A percentile compares a stretch with the other conserved stretches of the same genome.
Evolutionary conservation across 2,797 vertebrate species (phyloP).

Genomic region (Cuculus canorus): DNA sequence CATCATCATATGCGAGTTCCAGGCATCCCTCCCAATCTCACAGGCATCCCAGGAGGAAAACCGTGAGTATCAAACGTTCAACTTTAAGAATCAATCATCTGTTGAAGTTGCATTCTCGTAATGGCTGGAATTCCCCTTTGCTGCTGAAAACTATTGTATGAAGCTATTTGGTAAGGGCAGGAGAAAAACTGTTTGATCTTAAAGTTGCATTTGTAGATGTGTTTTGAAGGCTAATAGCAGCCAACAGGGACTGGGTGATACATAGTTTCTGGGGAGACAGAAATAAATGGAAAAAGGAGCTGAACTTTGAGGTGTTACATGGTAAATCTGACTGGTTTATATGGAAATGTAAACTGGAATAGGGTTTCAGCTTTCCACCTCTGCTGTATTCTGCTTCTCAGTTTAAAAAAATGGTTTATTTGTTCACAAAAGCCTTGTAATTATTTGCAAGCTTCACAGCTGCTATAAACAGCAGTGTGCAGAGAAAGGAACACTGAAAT

Average conservation of each 20-base stretch:
- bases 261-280: not conserved
- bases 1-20: slow-evolving; percentile 98
- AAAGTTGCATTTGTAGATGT: slow-evolving; percentile 42
- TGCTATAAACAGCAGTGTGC: slow-evolving; percentile 22
- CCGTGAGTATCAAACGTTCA: slow-evolving; percentile 85
- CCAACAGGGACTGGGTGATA: not conserved
- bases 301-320: slow-evolving; percentile 2
- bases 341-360: slow-evolving; percentile 33
- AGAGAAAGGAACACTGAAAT: slow-evolving; percentile 16
- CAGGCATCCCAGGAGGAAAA: slow-evolving; percentile 97
- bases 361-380: slow-evolving; percentile 8
- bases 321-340: not conserved
- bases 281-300: slow-evolving; percentile 15
- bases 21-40: slow-evolving; percentile 94
- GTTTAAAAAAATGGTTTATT: slow-evolving; percentile 47
- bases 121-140: not conserved
- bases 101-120: slow-evolving; percentile 2
- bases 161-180: not conserved
- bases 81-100: slow-evolving; percentile 35
- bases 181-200: slow-evolving; percentile 5
- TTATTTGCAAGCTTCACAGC: slow-evolving; percentile 43
- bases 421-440: slow-evolving; percentile 36
- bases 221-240: slow-evolving; percentile 6
- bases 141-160: not conserved
- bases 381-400: not conserved